Evolutionary conservation across 2,888 invertebrate genomes (phyloP), one percentile per base, ranked within the genome.

Genomic region (Druceiella hillmani): DNA sequence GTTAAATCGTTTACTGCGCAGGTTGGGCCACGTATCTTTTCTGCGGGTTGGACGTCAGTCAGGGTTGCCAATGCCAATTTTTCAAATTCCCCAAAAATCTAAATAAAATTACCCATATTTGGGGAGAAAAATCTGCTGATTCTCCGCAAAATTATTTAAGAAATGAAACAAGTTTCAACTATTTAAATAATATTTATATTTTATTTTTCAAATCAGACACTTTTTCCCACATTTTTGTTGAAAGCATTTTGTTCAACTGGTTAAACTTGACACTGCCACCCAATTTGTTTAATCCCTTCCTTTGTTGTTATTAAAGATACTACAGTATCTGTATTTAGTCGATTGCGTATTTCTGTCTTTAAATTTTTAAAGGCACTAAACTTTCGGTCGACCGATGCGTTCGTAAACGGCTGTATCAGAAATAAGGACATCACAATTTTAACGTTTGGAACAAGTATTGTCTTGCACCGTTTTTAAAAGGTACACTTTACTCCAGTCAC

Each of bases 311-410:
- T 39, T 17, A 39, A 29, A 10, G 38, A 32, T n/a, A 11, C 24
- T 17, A 38, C 16, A 14, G 33, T 38, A 4, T 38, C 33, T 15
- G 38, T 38, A 26, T 38, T 26, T 15, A 38, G n/a, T 38, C 29
- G 20, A 12, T 38, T 38, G 5, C 38, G 7, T 24, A 34, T 33
- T 14, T 33, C 38, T 11, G 33, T 27, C 25, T 38, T 38, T 7
- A 38, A 16, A 16, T 28, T 33, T 28, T 38, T 38, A 13, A 38
- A 14, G 20, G 12, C 15, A 28, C 38, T 38, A 17, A 38, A 38
- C 10, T 13, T 24, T 3, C 29, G 14, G 17, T 38, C 33, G 12
- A 38, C 38, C 7, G 33, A 33, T 6, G 33, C 33, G 14, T 38
- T 38, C 11, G 38, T 17, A 15, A 38, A 33, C 5, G 38, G 34